Percentiles rank a stretch among this genome's conserved stretches.
Evolutionary conservation across 2,113 vertebrate genomes (phyloP).

Genomic region (Ochotona curzoniae): DNA sequence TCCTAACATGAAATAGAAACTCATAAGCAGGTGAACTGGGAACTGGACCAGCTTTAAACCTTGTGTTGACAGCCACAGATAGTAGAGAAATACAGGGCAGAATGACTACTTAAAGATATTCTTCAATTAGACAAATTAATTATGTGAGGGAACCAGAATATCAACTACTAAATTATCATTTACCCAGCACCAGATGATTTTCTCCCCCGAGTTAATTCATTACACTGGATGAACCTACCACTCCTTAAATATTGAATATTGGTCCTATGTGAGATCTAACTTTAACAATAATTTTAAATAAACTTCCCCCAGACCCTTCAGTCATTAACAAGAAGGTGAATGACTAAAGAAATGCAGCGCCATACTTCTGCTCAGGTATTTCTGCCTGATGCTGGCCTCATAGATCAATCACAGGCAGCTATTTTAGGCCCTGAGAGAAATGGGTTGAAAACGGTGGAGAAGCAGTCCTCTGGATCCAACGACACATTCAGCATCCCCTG

Average conservation of each 20-base stretch:
- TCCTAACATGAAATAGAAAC: conserved; percentile 45
- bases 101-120: conserved; percentile 21
- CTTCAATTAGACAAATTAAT: conserved; percentile 41
- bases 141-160: conserved; percentile 62
- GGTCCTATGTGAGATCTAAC: conserved; percentile 66
- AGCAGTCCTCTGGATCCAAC: not conserved
- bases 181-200: conserved; percentile 31
- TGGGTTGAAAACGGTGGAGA: not conserved
- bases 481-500: not conserved
- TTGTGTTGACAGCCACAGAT: not conserved
- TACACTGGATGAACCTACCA: conserved; percentile 36
- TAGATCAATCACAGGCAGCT: not conserved
- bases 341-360: conserved; percentile 35
- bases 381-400: not conserved
- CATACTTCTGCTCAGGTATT: conserved; percentile 21
- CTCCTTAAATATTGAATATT: conserved; percentile 56
- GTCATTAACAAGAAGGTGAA: conserved; percentile 56
- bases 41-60: not conserved
- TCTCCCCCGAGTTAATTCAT: conserved; percentile 68
- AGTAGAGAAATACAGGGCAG: not conserved
- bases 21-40: not conserved
- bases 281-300: conserved; percentile 72
- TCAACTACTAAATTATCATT: conserved; percentile 72
- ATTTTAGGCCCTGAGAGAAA: not conserved
- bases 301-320: conserved; percentile 58